Conservation (phyloP, 2,113 vertebrate species). For the Motacilla alba region DNA sequence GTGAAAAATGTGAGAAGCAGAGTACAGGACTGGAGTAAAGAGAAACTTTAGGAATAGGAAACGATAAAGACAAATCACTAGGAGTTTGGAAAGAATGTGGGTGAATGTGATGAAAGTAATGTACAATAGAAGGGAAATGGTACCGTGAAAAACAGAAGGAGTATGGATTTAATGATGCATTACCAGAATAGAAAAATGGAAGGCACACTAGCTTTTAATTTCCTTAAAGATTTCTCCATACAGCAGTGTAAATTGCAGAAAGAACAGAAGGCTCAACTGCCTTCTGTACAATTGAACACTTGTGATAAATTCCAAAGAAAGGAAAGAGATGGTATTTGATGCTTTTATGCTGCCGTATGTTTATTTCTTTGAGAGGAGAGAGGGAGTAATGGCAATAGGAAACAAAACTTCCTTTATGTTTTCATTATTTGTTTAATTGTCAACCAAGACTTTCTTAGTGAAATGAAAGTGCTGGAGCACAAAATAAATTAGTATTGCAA, state of each 20-base stretch:
- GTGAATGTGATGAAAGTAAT: neutral
- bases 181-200: neutral
- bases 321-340: neutral
- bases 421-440: neutral
- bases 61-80: neutral
- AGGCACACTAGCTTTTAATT: neutral
- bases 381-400: neutral
- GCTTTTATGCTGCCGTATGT: neutral
- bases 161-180: neutral
- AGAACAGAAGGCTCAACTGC: neutral
- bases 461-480: neutral
- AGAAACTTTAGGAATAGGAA: neutral
- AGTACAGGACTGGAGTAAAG: neutral
- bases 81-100: neutral
- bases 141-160: neutral
- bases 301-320: neutral
- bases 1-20: neutral
- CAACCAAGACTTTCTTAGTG: neutral
- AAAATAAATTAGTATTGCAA: neutral
- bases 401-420: neutral
- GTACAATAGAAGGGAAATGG: neutral
- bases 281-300: neutral
- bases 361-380: neutral
- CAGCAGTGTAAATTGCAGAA: neutral
- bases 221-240: neutral